These are phyloP conservation scores for Cichladusa arquata DNA, from an alignment of 2,113 vertebrate genomes.

Conservation along the genomic window DNA sequence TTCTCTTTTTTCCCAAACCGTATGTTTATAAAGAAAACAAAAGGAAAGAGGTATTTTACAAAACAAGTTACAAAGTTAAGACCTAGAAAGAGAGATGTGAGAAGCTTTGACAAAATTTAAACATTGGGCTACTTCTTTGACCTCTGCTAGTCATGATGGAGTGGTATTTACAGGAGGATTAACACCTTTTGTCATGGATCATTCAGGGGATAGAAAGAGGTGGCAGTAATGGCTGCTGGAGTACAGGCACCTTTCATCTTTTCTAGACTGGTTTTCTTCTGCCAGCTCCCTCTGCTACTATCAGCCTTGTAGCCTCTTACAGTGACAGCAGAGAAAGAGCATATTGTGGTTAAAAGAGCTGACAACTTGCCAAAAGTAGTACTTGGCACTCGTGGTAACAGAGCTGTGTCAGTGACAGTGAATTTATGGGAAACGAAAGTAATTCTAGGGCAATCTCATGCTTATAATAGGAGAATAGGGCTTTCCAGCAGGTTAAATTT, in stretches of 20 bases:
- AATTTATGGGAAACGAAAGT: not conserved
- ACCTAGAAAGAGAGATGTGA: not conserved
- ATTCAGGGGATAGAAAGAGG: not conserved
- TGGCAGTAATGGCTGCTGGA: not conserved
- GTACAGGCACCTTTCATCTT: slow-evolving; percentile 26
- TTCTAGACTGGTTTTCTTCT: not conserved
- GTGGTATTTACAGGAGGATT: slow-evolving; percentile 32
- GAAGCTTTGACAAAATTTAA: not conserved
- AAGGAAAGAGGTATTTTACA: not conserved
- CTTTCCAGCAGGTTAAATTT: not conserved
- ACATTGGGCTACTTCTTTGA: slow-evolving; percentile 15
- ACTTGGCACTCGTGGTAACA: not conserved
- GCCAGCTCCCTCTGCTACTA: not conserved
- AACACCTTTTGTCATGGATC: slow-evolving; percentile 5
- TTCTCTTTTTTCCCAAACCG: not conserved
- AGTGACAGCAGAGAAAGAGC: not conserved
- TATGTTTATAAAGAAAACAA: not conserved
- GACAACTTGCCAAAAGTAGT: not conserved
- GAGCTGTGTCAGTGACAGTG: not conserved
- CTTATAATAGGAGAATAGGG: not conserved
- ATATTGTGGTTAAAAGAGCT: not conserved
- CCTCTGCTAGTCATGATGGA: not conserved
- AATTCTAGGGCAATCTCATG: not conserved
- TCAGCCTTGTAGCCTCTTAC: not conserved
- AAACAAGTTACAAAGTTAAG: not conserved